phyloP scores from a whole-genome alignment of 2,888 invertebrate species.

The Tetragnatha montana region DNA sequence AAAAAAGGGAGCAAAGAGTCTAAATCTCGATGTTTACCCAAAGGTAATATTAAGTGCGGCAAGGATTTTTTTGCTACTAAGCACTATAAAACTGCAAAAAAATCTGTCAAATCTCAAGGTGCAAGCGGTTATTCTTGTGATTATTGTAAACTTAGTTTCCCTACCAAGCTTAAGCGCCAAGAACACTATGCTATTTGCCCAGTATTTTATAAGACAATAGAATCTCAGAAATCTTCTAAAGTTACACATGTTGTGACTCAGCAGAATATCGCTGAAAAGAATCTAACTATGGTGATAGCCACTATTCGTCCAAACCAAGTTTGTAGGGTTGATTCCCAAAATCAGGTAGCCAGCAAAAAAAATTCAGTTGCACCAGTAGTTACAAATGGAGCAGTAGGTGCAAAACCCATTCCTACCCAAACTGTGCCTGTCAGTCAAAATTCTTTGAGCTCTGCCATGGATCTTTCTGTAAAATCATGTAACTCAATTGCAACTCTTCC shows the following conservation, averaged over 20 bases:
- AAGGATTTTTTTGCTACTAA: slow-evolving; percentile 47
- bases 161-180: neutral
- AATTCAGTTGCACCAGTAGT: neutral
- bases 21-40: slow-evolving; percentile 16
- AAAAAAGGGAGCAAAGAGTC: neutral
- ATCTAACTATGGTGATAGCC: neutral
- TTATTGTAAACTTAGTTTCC: neutral
- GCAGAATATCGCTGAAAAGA: neutral
- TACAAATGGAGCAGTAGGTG: neutral
- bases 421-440: neutral
- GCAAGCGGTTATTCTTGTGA: neutral
- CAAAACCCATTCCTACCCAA: neutral
- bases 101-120: neutral
- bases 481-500: neutral
- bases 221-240: neutral
- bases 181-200: slow-evolving; percentile 12
- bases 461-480: slow-evolving; percentile 2
- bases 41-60: slow-evolving; percentile 6
- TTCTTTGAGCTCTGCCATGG: slow-evolving; percentile 11
- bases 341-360: neutral
- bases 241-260: neutral
- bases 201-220: neutral
- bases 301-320: neutral
- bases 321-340: neutral
- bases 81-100: neutral